Percentiles rank a stretch among this genome's conserved stretches.
phyloP scores from a whole-genome alignment of 2,888 invertebrate species.

The Herminia tarsipennalis region DNA sequence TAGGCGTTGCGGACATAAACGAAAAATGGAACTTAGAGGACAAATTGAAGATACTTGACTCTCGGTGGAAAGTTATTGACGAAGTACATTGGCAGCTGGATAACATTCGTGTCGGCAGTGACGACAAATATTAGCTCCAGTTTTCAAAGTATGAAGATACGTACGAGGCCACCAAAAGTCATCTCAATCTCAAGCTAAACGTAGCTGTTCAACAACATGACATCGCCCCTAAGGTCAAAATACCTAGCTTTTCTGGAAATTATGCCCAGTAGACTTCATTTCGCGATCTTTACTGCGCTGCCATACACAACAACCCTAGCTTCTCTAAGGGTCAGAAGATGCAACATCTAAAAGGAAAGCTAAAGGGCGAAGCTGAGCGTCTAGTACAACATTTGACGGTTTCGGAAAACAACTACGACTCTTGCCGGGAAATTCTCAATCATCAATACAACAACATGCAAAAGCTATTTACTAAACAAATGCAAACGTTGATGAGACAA shows the following conservation, averaged over 20 bases:
- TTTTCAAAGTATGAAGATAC: background rate
- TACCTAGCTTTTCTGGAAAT: background rate
- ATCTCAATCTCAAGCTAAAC: no score
- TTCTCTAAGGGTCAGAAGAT: background rate
- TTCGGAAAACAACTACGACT: slow-evolving; percentile 2
- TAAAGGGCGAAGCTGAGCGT: no score
- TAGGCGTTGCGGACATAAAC: no score
- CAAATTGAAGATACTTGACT: background rate
- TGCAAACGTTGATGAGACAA: slow-evolving; percentile 1
- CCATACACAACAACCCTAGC: background rate
- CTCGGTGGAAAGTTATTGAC: slow-evolving; percentile 3
- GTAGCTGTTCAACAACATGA: background rate
- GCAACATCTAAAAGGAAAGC: slow-evolving; percentile 4
- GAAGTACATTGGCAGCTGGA: background rate
- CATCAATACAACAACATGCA: slow-evolving; percentile 1
- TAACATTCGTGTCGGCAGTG: background rate
- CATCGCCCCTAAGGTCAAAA: background rate
- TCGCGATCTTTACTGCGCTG: background rate
- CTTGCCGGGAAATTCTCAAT: slow-evolving; percentile 3
- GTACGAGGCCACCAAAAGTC: background rate
- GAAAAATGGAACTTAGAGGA: no score
- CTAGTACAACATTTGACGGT: slow-evolving; percentile 1
- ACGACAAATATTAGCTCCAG: slow-evolving; percentile 1
- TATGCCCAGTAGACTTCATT: background rate
- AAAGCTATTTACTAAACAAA: slow-evolving; percentile 6